phyloP scores from a whole-genome alignment of 2,113 vertebrate genomes.

The Periophthalmodon schlosseri region DNA sequence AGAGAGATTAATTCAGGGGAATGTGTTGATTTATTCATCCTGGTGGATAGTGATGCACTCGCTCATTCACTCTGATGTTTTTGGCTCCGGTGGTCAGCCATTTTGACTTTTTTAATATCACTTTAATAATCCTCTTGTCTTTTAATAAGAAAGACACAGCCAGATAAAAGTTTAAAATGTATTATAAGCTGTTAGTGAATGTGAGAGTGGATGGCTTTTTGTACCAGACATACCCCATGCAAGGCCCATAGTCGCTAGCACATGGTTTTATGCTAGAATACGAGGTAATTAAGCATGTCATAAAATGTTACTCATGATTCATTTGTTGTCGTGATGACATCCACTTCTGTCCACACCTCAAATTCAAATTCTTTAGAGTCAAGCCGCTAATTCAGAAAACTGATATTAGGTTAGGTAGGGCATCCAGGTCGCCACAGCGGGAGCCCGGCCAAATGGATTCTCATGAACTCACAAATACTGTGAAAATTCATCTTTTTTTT shows the following conservation, averaged over 20 bases:
- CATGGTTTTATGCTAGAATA: neutral
- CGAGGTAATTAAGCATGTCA: neutral
- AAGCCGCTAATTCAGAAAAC: neutral
- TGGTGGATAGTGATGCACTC: constrained; percentile 54
- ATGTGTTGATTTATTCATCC: constrained; percentile 74
- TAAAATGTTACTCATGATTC: neutral
- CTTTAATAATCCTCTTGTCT: constrained; percentile 13
- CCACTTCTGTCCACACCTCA: too few relatives aligned
- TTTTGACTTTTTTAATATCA: constrained; percentile 49
- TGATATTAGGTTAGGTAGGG: too few relatives aligned
- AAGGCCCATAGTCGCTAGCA: neutral
- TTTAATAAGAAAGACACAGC: constrained; percentile 2
- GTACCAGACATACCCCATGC: neutral
- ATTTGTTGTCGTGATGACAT: too few relatives aligned
- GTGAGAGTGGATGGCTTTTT: neutral
- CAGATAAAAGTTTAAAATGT: neutral
- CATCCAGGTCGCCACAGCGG: too few relatives aligned
- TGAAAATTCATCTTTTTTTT: too few relatives aligned
- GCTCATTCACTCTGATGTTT: constrained; percentile 55
- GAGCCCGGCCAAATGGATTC: too few relatives aligned
- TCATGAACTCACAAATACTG: too few relatives aligned
- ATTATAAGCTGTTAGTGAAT: neutral
- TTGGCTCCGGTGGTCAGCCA: constrained; percentile 34
- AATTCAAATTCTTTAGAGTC: neutral
- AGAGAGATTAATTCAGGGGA: constrained; percentile 76